phyloP scores from a whole-genome alignment of 30 jellyfish, hydroid and myxozoan genomes.

The Aurelia coerulea region DNA sequence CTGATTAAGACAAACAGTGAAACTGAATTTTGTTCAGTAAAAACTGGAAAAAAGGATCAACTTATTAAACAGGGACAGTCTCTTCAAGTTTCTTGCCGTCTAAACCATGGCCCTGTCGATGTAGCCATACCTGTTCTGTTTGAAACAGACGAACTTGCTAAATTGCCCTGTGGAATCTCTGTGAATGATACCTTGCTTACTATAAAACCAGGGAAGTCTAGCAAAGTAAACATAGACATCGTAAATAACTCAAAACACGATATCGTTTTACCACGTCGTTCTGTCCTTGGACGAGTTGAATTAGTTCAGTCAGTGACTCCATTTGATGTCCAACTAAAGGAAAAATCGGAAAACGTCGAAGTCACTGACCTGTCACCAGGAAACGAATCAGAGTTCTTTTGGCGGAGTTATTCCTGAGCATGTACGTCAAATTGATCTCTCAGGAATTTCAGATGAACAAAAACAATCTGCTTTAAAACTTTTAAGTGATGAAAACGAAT shows the following conservation, averaged over 20 bases:
- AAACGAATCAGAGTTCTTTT: background rate
- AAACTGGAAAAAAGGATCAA: background rate
- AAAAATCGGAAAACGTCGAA: slow-evolving; percentile 9
- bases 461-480: slow-evolving; percentile 28
- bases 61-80: slow-evolving; percentile 3
- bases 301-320: slow-evolving; percentile 33
- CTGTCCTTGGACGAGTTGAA: slow-evolving; percentile 31
- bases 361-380: background rate
- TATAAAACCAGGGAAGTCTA: slow-evolving; percentile 25
- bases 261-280: slow-evolving; percentile 19
- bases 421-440: slow-evolving; percentile 32
- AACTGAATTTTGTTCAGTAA: slow-evolving; percentile 8
- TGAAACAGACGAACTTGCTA: slow-evolving; percentile 12
- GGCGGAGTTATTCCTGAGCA: slow-evolving; percentile 33
- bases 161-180: slow-evolving; percentile 4
- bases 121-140: slow-evolving; percentile 13
- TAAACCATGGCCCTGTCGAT: slow-evolving; percentile 20
- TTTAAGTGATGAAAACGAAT: slow-evolving; percentile 12
- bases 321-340: slow-evolving; percentile 21
- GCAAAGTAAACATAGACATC: slow-evolving; percentile 37
- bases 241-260: slow-evolving; percentile 40
- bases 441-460: slow-evolving; percentile 12
- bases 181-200: slow-evolving; percentile 26
- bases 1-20: background rate
- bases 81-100: slow-evolving; percentile 15